phyloP scores from a whole-genome alignment of 2,888 invertebrate genomes.

The Diachrysia chrysitis region DNA sequence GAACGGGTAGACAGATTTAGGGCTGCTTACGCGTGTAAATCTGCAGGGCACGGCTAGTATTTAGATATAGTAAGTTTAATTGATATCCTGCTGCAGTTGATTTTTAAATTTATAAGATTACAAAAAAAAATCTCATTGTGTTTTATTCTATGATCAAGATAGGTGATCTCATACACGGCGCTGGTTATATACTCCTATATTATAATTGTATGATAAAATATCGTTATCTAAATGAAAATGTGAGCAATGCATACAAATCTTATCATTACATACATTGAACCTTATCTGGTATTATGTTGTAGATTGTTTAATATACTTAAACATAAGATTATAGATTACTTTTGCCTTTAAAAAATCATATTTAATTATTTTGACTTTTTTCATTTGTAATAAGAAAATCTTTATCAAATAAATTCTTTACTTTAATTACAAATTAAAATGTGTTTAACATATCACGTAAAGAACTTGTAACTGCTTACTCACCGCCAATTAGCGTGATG shows the following conservation, averaged over 20 bases:
- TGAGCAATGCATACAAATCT: constrained; percentile 45
- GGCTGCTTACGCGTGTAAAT: too few species aligned
- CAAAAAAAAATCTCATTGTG: too few species aligned
- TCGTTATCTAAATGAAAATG: constrained; percentile 31
- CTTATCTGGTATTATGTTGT: constrained; percentile 9
- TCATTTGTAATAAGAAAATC: too few species aligned
- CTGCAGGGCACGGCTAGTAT: too few species aligned
- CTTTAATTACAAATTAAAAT: too few species aligned
- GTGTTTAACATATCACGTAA: too few species aligned
- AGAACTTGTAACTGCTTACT: neutral
- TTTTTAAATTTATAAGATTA: too few species aligned
- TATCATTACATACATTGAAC: constrained; percentile 23
- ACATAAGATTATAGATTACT: neutral
- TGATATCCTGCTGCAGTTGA: too few species aligned
- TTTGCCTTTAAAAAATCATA: neutral
- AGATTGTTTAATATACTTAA: neutral
- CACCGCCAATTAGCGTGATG: neutral
- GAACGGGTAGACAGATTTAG: too few species aligned
- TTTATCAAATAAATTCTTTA: too few species aligned
- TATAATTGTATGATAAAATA: constrained; percentile 25
- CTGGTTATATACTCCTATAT: constrained; percentile 3
- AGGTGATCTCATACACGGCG: neutral
- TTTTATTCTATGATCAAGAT: neutral
- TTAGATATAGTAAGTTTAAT: too few species aligned
- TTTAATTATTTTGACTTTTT: neutral